A percentile compares a stretch with the other conserved stretches of the same genome.
These are phyloP conservation scores for Aleadryas rufinucha DNA, from an alignment of 2,113 vertebrate genomes.

Conservation along the genomic window DNA sequence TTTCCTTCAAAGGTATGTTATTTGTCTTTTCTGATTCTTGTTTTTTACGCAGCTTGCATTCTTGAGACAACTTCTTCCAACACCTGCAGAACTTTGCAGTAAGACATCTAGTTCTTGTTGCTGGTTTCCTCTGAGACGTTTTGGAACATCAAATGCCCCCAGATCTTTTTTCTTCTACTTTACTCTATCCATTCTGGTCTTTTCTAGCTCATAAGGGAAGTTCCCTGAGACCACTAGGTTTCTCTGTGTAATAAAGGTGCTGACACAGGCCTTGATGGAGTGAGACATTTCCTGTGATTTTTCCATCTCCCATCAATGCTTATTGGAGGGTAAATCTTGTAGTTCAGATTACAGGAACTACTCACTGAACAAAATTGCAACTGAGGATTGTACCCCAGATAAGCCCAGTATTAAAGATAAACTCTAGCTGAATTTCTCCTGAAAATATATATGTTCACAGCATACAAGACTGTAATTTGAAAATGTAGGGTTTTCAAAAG, in stretches of 20 bases:
- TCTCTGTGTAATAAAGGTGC: not conserved
- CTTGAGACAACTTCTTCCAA: not conserved
- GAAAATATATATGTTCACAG: not conserved
- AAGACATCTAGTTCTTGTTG: not conserved
- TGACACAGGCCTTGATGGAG: not conserved
- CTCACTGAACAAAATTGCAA: not conserved
- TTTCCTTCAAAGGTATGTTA: not conserved
- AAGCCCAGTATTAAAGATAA: not conserved
- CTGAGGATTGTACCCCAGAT: not conserved
- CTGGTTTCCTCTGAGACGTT: not conserved
- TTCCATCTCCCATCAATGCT: not conserved
- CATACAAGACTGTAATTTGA: not conserved
- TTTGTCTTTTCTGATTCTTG: not conserved
- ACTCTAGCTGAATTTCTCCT: not conserved
- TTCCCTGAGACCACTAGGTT: not conserved
- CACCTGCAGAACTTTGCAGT: not conserved
- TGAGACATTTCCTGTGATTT: not conserved
- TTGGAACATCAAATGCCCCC: not conserved
- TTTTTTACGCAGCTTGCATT: not conserved
- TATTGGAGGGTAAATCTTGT: not conserved
- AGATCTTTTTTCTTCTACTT: not conserved
- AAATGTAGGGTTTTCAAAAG: not conserved
- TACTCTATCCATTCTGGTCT: not conserved
- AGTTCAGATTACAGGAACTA: not conserved
- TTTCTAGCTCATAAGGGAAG: not conserved